Evolutionary conservation across 2,888 invertebrate genomes (phyloP), one percentile per base, ranked within the genome.

Genomic region (Phanerotoma sp.): DNA sequence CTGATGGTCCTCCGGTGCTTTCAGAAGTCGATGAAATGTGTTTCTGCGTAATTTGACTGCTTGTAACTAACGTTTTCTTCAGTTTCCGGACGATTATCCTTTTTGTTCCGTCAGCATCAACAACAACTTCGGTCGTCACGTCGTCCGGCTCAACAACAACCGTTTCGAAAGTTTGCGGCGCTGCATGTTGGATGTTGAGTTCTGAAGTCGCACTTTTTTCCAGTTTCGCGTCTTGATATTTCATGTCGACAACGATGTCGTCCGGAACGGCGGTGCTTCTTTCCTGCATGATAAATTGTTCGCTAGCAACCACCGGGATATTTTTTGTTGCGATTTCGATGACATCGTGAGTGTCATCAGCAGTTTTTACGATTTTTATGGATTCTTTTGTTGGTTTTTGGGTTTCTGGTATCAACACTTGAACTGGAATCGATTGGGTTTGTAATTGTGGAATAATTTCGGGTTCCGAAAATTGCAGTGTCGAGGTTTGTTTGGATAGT

Each of bases 141-240:
- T 90, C 88, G 72, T 89, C 90, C 0, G 91, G 91, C 73, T 91
- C 90, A 1, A 88, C 84, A 72, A 91, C 84, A 4, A 90, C 82
- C 1, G 91, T 91, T 76, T 91, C 91, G 68, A 91, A 91, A 0
- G 89, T 83, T 65, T 89, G 87, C 0, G 89, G 88, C 25, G 85
- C 78, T 46, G 85, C 85, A 69, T 88, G 89, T 7, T 85, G 81
- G 30, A 91, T 88, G 65, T 84, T 86, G 13, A 91, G 72, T 66
- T 89, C 86, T 0, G 89, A 84, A 49, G 84, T 82, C 30, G 80
- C 78, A 49, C 79, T 78, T 51, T 83, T 82, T 16, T 77, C 68
- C 48, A 82, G 79, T 11, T 78, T 75, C 15, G 81, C 79, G 42
- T 80, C 80, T 72, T 80, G 83, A 65, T 90, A 91, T 66, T 86